Evolutionary conservation across 2,888 invertebrate genomes (phyloP), one percentile per base, ranked within the genome.

Genomic region (Phaedon cochleariae): DNA sequence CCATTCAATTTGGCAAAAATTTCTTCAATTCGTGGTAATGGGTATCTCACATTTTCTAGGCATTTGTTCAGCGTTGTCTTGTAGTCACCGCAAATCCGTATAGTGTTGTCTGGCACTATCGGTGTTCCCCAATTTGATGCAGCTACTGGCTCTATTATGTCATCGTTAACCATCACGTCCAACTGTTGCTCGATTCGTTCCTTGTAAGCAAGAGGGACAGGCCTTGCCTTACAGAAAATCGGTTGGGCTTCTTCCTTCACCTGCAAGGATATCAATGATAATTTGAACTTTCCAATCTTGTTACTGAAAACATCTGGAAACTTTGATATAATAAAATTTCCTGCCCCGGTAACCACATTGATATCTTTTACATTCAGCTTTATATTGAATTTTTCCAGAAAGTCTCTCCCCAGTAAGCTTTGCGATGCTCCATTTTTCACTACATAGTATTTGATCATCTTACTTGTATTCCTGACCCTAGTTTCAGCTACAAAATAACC

Each of bases 61-160:
- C 20, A 57, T 21, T 51, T 41, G 41, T 63, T 67, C 9, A 67
- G 18, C 0, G 58, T 62, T 1, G 48, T 54, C 37, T 54, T 54
- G 21, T 62, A 66, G 21, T 66, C 62, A 4, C 48, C 67, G 45
- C 67, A 67, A 18, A 60, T 20, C n/a, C 62, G 20, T 26, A 59
- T 51, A 41, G 17, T 59, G 12, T 48, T 59, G 29, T 63, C 31
- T 4, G 7, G 61, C 1, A 65, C 53, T n/a, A 57, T n/a, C 2
- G 65, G 51, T 10, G 65, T 65, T 10, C 31, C 53, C 61, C 61
- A 65, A 5, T 52, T 29, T 20, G 53, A 54, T 17, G 45, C 12
- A 21, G 29, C 0, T 41, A n/a, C n/a, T 21, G 45, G 21, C 41
- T 22, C 57, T 1, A 57, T 57, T 3, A 57, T 57, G 10, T 46